A percentile compares a stretch with the other conserved stretches of the same genome.
These are phyloP conservation scores for Pterocles burchelli DNA, from an alignment of 2,113 vertebrate genomes.

Conservation along the genomic window DNA sequence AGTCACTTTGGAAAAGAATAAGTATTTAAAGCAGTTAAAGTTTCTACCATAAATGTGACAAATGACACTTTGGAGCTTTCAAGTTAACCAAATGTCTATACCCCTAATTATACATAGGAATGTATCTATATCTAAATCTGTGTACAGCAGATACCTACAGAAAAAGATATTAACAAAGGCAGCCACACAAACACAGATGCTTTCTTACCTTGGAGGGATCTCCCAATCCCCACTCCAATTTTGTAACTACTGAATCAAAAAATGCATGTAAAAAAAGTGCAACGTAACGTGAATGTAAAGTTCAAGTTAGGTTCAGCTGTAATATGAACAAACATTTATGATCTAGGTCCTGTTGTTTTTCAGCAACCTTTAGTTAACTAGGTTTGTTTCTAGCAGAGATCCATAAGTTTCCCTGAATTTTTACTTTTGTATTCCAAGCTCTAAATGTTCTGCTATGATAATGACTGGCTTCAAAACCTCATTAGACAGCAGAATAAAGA, in stretches of 20 bases:
- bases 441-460: constrained; percentile 37
- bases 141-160: background rate
- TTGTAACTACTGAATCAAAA: background rate
- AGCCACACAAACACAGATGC: background rate
- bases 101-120: background rate
- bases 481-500: constrained; percentile 55
- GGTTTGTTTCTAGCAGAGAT: background rate
- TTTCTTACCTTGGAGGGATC: background rate
- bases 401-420: constrained; percentile 7
- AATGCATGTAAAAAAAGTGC: background rate
- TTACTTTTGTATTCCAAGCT: constrained; percentile 45
- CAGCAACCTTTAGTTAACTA: background rate
- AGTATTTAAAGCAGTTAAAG: constrained; percentile 39
- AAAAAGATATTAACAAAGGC: background rate
- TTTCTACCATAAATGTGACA: constrained; percentile 31
- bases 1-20: constrained; percentile 75
- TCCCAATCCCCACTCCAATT: background rate
- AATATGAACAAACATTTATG: constrained; percentile 4
- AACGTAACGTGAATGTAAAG: background rate
- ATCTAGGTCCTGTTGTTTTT: background rate
- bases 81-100: constrained; percentile 54
- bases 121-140: background rate
- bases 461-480: constrained; percentile 49
- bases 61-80: constrained; percentile 41
- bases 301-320: background rate